Evolutionary conservation across 2,113 vertebrate species (phyloP), one percentile per base, ranked within the genome.

Genomic region (Paedocypris sp.): DNA sequence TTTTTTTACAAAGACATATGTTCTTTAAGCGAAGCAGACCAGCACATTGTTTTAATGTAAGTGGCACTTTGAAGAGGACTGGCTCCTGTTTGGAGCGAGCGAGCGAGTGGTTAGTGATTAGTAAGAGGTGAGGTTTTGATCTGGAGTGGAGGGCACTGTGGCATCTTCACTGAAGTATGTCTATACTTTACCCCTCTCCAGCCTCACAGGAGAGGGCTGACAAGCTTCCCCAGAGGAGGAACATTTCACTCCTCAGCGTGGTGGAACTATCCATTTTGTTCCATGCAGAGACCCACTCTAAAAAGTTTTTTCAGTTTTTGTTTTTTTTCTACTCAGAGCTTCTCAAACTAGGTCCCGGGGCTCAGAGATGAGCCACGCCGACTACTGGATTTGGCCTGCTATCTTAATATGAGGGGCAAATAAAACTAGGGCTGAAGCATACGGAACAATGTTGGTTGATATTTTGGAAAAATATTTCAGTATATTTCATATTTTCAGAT

Each of bases 41-140:
- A 59, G 46, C 13, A 22, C 52, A 42, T 72, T 72, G 70, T 72
- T 72, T 43, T 72, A 61, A 59, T 52, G 51, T 41, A 62, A 72
- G 66, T 66, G 62, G 62, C 66, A 63, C 64, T 54, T 59, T 52
- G 62, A 68, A 68, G 49, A 62, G 50, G 42, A 47, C 62, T 57
- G 68, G 66, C 70, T 66, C 70, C 70, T 68, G 70, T 57, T 62
- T 62, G 45, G 60, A 72, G 70, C 62, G 66, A 53, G 66, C 58
- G 60, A 72, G 70, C 62, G 66, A 53, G 66, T 52, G 41, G 47
- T 52, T 68, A 47, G 16, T 72, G 70, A 72, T 72, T 72, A 72
- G 68, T 72, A 72, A 72, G 70, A 72, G 70, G 46, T 66, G 66
- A 65, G 61, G 65, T 66, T 72, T 72, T 72, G 66, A 72, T 68